Percentiles rank a stretch among this genome's conserved stretches.
Evolutionary conservation across 2,888 invertebrate genomes (phyloP).

Genomic region (Hyppa rectilinea): DNA sequence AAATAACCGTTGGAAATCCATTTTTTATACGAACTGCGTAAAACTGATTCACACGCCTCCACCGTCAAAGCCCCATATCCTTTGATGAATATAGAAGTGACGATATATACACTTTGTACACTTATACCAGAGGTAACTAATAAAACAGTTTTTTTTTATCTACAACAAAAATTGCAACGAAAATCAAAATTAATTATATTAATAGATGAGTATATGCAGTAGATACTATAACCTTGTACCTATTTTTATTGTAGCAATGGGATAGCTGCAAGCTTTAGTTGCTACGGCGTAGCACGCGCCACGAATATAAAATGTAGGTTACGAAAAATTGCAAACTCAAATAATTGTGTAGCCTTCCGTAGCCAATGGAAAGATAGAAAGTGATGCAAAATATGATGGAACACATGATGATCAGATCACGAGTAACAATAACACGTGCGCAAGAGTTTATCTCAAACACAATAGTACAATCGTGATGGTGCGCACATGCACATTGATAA

Average conservation of each 20-base stretch:
- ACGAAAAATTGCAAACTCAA: not conserved
- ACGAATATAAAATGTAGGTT: constrained; percentile 7
- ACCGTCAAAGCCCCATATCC: too few species aligned
- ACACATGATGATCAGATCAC: not conserved
- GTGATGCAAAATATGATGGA: not conserved
- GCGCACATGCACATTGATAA: constrained; percentile 41
- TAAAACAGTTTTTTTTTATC: too few species aligned
- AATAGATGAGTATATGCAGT: not conserved
- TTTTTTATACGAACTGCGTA: not conserved
- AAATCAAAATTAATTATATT: too few species aligned
- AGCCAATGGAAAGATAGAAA: constrained; percentile 13
- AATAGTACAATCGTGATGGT: constrained; percentile 46
- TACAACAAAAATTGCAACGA: too few species aligned
- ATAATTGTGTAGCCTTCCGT: not conserved
- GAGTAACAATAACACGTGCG: constrained; percentile 14
- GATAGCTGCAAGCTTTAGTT: not conserved
- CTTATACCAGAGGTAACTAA: too few species aligned
- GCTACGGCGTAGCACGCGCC: constrained; percentile 32
- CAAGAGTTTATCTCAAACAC: constrained; percentile 50
- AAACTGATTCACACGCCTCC: too few species aligned
- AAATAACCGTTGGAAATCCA: not conserved
- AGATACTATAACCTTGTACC: too few species aligned
- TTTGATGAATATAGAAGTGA: too few species aligned
- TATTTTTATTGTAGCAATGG: too few species aligned
- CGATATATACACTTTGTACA: too few species aligned